Conservation (phyloP, 2,888 invertebrate species). For the Meganola albula region DNA sequence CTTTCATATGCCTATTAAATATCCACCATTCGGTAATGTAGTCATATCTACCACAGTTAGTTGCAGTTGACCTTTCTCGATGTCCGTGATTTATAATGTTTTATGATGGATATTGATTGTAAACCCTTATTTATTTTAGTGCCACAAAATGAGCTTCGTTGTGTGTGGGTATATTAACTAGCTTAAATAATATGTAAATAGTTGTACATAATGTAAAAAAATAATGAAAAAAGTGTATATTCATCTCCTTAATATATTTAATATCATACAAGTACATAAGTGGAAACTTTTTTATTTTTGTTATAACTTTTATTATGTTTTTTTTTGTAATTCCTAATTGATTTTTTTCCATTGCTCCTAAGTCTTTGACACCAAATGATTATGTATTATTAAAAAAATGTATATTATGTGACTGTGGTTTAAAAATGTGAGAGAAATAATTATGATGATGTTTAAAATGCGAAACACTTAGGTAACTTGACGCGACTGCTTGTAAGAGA, state of each 20-base stretch:
- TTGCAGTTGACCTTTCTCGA: too few relatives aligned
- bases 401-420: constrained; percentile 24
- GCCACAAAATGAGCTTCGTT: constrained; percentile 34
- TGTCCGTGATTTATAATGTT: too few relatives aligned
- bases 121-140: not conserved
- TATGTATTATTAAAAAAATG: constrained; percentile 32
- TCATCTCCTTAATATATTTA: constrained; percentile 45
- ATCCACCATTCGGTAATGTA: too few relatives aligned
- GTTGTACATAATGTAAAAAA: constrained; percentile 59
- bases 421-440: too few relatives aligned
- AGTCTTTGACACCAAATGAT: constrained; percentile 54
- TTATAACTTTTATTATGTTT: constrained; percentile 34
- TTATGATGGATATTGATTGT: not conserved
- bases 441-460: too few relatives aligned
- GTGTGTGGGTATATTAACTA: constrained; percentile 38
- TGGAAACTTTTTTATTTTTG: constrained; percentile 44
- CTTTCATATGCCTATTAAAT: too few relatives aligned
- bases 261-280: constrained; percentile 41
- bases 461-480: too few relatives aligned
- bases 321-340: constrained; percentile 37
- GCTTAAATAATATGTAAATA: constrained; percentile 43
- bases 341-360: constrained; percentile 40
- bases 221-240: constrained; percentile 48
- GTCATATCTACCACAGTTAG: too few relatives aligned
- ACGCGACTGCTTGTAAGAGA: too few relatives aligned